Evolutionary conservation across 2,113 vertebrate species (phyloP).

Genomic region (Mellivora capensis): DNA sequence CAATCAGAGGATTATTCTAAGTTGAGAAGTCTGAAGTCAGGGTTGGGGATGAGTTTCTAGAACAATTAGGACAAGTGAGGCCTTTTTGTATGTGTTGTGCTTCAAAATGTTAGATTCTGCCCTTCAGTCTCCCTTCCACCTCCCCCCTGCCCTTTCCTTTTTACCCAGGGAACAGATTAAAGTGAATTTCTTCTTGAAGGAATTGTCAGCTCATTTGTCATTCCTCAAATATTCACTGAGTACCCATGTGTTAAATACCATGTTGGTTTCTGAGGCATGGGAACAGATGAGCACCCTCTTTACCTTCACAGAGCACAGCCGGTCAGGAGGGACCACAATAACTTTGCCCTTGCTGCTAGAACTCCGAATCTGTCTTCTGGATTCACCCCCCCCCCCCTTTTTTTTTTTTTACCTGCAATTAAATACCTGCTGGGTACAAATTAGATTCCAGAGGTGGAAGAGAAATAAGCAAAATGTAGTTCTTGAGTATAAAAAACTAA

Average conservation of each 20-base stretch:
- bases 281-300: not conserved
- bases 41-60: not conserved
- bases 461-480: not conserved
- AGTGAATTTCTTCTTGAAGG: not conserved
- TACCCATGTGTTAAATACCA: not conserved
- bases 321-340: not conserved
- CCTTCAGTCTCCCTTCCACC: not conserved
- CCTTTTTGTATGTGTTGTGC: not conserved
- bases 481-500: not conserved
- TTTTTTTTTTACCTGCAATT: not conserved
- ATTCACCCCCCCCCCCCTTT: not conserved
- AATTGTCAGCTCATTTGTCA: not conserved
- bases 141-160: not conserved
- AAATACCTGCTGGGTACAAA: not conserved
- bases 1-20: not conserved
- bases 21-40: not conserved
- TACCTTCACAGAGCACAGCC: not conserved
- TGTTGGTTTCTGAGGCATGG: not conserved
- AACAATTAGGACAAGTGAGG: not conserved
- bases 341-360: not conserved
- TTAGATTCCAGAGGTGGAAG: not conserved
- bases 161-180: not conserved
- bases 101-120: not conserved
- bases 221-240: not conserved
- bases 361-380: not conserved